Base-by-base conservation (phyloP, 1,140 invertebrate genomes). In the Sesamia nonagrioides region DNA sequence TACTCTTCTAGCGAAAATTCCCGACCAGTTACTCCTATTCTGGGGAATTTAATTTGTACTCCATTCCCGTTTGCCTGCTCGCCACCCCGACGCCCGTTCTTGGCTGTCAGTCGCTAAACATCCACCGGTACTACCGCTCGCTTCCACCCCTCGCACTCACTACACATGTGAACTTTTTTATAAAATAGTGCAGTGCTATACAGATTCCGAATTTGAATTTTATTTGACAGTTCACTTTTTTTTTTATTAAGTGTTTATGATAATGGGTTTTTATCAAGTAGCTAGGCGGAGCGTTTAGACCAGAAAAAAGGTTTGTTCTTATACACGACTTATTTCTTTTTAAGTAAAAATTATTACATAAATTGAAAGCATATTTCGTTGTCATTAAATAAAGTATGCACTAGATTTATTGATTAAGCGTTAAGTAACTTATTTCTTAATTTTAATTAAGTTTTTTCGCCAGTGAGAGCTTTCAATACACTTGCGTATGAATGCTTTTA, bases 121-220 rank as follows among this genome's bases (percentile, higher is more conserved):
- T 45, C 74, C 48, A 4, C 78, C 79, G 56, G 54, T 27, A 42
- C 60, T 11, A n/a, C 48, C 80, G 80, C 66, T 61, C 61, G 80
- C 72, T 82, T 80, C 33, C 77, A 13, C 42, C 68, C 27, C 50
- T n/a, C 72, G 17, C 42, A 68, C 21, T 78, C 69, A 68, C 80
- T 71, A 60, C 72, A 79, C 60, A 79, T 82, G 61, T 82, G 74
- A 78, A 82, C 80, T 91, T 90, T 89, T 91, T 87, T 85, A 86
- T 85, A 75, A 81, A 82, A 83, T 84, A 89, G 86, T 90, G 85
- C 81, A 87, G 83, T 89, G 84, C 72, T 79, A 72, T 33, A 75
- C 37, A 45, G 42, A 54, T 75, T 75, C 15, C 15, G 45, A 75
- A 35, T 17, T 50, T 42, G 13, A 45, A 13, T n/a, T 50, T 75